These are phyloP conservation scores for Falco peregrinus DNA, from an alignment of 2,797 vertebrate genomes.

Conservation along the genomic window DNA sequence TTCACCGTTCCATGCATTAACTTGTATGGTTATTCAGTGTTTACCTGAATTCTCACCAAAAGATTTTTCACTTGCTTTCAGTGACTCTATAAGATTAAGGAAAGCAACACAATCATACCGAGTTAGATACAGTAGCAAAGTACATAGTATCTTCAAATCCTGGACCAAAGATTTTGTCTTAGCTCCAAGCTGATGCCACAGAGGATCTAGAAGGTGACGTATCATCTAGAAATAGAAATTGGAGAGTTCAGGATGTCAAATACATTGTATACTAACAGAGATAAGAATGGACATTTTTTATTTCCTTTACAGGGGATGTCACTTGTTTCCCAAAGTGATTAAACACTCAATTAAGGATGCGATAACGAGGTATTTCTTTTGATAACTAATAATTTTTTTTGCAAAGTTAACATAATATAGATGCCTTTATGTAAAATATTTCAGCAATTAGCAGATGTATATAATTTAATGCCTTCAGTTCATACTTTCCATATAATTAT, in stretches of 20 bases:
- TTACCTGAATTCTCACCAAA: slow-evolving; percentile 96
- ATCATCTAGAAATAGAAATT: slow-evolving; percentile 83
- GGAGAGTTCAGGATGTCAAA: background rate
- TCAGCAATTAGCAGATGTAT: background rate
- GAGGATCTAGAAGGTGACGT: slow-evolving; percentile 92
- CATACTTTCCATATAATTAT: background rate
- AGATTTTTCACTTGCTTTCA: slow-evolving; percentile 91
- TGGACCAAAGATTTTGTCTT: slow-evolving; percentile 95
- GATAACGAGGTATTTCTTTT: background rate
- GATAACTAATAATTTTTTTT: background rate
- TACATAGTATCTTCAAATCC: slow-evolving; percentile 91
- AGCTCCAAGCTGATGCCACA: slow-evolving; percentile 95
- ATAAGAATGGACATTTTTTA: background rate
- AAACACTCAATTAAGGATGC: background rate
- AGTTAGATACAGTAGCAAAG: slow-evolving; percentile 91
- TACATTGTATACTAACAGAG: background rate
- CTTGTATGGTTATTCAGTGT: background rate
- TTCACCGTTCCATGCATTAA: slow-evolving; percentile 9
- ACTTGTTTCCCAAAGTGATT: background rate
- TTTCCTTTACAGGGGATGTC: background rate
- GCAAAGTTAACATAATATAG: background rate
- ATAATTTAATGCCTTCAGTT: background rate
- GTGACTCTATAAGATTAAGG: slow-evolving; percentile 93
- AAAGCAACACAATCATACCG: slow-evolving; percentile 98
- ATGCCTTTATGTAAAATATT: background rate